Percentiles rank a stretch among this genome's conserved stretches.
These are phyloP conservation scores for Crocodylus rhombifer DNA, from an alignment of 2,797 vertebrate genomes.

Conservation along the genomic window DNA sequence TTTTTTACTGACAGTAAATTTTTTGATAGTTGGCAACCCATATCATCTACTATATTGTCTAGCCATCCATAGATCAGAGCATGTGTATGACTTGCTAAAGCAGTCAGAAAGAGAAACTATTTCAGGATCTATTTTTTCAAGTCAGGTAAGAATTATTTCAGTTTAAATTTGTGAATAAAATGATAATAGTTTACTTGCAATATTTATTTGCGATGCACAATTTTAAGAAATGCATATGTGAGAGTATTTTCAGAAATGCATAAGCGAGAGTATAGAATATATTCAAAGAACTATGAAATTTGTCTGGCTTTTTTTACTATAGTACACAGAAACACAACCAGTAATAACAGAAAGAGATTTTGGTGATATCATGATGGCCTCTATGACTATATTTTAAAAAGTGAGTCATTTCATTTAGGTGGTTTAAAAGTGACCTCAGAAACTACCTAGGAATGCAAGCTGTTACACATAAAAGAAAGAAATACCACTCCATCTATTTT, in stretches of 20 bases:
- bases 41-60: neutral
- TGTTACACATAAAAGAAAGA: no score
- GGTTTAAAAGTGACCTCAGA: no score
- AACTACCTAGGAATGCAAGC: no score
- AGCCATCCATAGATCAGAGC: neutral
- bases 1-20: no score
- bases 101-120: slow-evolving; percentile 25
- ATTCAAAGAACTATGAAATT: neutral
- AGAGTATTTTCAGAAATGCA: slow-evolving; percentile 3
- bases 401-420: no score
- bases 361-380: no score
- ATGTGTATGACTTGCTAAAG: neutral
- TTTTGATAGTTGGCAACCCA: no score
- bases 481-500: no score
- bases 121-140: neutral
- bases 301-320: neutral
- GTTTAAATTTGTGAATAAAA: no score
- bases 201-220: neutral
- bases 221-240: slow-evolving; percentile 7
- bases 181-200: neutral
- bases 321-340: no score
- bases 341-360: no score
- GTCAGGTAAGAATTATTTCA: neutral
- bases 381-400: no score
- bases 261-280: neutral